These are phyloP conservation scores for Salvator merianae DNA, from an alignment of 2,113 vertebrate genomes.

Conservation along the genomic window DNA sequence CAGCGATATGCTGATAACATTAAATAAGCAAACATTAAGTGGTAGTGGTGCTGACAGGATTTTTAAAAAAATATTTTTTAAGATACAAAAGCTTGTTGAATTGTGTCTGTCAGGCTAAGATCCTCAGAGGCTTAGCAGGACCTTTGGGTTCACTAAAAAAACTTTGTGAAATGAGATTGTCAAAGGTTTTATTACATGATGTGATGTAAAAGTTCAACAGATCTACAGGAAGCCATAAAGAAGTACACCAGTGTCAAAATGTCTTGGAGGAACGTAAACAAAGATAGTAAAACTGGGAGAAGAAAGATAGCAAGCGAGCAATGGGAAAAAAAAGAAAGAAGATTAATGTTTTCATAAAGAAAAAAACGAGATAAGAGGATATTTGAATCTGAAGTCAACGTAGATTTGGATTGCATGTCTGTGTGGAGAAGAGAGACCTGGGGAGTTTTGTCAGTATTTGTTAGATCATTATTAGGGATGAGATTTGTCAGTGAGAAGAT, in stretches of 20 bases:
- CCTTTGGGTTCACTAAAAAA: not conserved
- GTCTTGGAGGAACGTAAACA: constrained; percentile 4
- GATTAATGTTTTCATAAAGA: constrained; percentile 1
- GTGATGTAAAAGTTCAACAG: not conserved
- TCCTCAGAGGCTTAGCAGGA: not conserved
- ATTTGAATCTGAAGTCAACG: not conserved
- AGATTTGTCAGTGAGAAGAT: constrained; percentile 15
- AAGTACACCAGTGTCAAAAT: not conserved
- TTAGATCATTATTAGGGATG: constrained; percentile 43
- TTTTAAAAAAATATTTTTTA: not conserved
- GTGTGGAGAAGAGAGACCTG: not conserved
- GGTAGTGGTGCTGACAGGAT: not conserved
- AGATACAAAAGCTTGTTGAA: not conserved
- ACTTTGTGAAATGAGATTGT: constrained; percentile 3
- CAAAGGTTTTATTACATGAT: constrained; percentile 15
- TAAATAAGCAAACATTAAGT: not conserved
- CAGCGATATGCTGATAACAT: not conserved
- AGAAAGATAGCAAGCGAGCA: not conserved
- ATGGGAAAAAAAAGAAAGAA: not conserved
- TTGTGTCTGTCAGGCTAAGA: not conserved
- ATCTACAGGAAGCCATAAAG: not conserved
- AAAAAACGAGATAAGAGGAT: not conserved
- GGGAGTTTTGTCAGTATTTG: constrained; percentile 27
- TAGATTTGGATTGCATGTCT: not conserved
- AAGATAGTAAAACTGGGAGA: not conserved